Percentiles rank a stretch among this genome's conserved stretches.
Conservation (phyloP, 2,797 vertebrate species). For the Sardinella longiceps region DNA sequence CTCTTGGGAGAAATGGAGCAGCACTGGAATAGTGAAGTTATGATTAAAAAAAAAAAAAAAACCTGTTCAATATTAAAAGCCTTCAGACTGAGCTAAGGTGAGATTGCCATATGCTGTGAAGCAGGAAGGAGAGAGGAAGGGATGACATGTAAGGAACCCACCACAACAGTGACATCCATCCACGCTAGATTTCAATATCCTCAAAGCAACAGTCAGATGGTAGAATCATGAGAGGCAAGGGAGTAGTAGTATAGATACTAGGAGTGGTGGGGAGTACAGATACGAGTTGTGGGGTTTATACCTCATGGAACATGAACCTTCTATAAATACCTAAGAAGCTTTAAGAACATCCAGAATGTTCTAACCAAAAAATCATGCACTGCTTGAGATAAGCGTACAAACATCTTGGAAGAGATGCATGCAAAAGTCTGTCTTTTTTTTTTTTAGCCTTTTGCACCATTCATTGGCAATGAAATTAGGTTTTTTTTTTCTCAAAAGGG, state of each 20-base stretch:
- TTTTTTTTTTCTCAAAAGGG: not conserved
- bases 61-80: not conserved
- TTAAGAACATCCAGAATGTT: not conserved
- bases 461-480: not conserved
- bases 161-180: not conserved
- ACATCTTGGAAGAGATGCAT: not conserved
- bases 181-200: not conserved
- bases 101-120: not conserved
- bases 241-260: too few relatives aligned
- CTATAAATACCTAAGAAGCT: not conserved
- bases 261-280: too few relatives aligned
- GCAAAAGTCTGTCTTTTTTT: not conserved
- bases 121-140: not conserved
- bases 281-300: not conserved
- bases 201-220: not conserved
- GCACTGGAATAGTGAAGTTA: not conserved
- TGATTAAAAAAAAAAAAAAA: not conserved
- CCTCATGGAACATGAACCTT: not conserved
- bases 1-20: not conserved
- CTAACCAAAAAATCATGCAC: not conserved
- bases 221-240: not conserved
- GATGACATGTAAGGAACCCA: not conserved
- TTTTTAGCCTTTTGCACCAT: not conserved
- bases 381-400: not conserved
- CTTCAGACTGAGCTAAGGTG: not conserved